Conservation (phyloP, 2,797 vertebrate species). For the Scolopax rusticola region DNA sequence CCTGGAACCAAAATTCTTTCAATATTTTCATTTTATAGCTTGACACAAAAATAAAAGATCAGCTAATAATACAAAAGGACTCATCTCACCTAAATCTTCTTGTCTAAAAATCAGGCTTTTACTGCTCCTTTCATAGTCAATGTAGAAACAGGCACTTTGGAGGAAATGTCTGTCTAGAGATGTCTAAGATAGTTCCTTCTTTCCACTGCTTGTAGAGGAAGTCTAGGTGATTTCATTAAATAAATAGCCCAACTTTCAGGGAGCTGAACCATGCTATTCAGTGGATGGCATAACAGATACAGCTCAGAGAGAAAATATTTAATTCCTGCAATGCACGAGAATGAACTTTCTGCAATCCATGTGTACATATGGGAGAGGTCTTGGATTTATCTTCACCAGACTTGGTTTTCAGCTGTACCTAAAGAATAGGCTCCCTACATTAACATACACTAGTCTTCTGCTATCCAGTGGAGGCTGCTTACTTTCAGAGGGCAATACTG, state of each 20-base stretch:
- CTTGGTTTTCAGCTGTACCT: not conserved
- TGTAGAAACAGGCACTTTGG: not conserved
- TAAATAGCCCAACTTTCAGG: not conserved
- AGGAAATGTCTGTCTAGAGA: constrained; percentile 8
- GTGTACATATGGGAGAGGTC: not conserved
- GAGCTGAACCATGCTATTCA: not conserved
- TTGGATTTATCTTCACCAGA: not conserved
- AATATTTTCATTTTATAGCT: not conserved
- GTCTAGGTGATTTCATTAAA: constrained; percentile 12
- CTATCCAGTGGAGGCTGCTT: not conserved
- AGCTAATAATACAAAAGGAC: not conserved
- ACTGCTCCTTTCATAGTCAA: not conserved
- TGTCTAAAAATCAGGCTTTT: not conserved
- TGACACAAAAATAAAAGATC: not conserved
- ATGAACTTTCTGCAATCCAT: not conserved
- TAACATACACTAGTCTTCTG: not conserved
- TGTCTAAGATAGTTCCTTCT: constrained; percentile 6
- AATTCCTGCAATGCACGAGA: not conserved
- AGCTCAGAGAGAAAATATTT: not conserved
- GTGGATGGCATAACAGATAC: not conserved
- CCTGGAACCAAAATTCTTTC: not conserved
- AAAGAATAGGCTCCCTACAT: not conserved
- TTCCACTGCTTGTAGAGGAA: constrained; percentile 7
- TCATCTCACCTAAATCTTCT: not conserved
- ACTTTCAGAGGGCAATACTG: not conserved